Evolutionary conservation across 64 coral and sea anemone species (phyloP), one percentile per base, ranked within the genome.

Genomic region (Pocillopora damicornis): DNA sequence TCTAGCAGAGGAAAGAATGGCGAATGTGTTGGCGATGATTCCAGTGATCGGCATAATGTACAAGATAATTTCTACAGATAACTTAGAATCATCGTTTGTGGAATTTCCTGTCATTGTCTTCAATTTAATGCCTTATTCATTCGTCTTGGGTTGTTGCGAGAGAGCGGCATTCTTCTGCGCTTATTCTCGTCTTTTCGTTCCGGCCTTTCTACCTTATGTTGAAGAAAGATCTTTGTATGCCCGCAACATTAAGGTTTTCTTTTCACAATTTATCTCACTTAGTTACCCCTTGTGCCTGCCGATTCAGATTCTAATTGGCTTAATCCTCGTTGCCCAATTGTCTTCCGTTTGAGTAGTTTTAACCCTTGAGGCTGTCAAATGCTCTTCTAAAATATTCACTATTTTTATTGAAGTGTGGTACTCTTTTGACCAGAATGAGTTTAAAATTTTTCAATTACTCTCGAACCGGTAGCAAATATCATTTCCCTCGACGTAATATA

Each of bases 21-120:
- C 88, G 63, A 97, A 90, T 1, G 87, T 35, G 38, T 94, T 94
- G 10, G 88, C 93, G 9, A 91, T 13, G 34, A 91, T 75, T 15
- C 92, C 92, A 11, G 81, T 58, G 10, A 71, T 30, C 37, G 88
- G 67, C 38, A 93, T 79, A 0, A 79, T 58, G 20, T 26, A 85
- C 11, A 85, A 71, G 72, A 71, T 18, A 10, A 85, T 72, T 13
- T 85, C 81, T 85, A 15, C 81, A 85, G 64, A 58, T 6, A 72
- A 35, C 51, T 1, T 37, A 73, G 35, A 67, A 11, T 22, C 81
- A 23, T 72, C 65, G 12, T 72, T 13, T 37, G 22, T 63, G 20
- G 34, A 63, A 66, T 35, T 72, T 58, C 20, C 62, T 45, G 35
- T 37, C 35, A 51, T 67, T 22, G 11, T 37, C n/a, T 30, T 60